Percentiles rank a stretch among this genome's conserved stretches.
phyloP scores from a whole-genome alignment of 1,140 invertebrate genomes.

The Marisa cornuarietis region DNA sequence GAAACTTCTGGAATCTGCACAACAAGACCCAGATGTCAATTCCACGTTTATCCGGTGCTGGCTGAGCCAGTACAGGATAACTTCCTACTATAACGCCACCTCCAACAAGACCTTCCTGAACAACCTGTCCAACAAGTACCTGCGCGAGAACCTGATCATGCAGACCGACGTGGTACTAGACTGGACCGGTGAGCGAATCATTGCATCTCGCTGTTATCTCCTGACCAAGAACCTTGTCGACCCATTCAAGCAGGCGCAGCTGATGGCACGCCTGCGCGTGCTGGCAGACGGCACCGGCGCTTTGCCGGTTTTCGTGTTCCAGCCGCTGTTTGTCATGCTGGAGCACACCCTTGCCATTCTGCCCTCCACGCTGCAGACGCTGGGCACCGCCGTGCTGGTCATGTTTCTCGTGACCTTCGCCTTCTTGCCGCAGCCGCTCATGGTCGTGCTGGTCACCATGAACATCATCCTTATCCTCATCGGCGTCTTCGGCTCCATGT shows the following conservation, averaged over 20 bases:
- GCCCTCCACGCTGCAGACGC: constrained; percentile 88
- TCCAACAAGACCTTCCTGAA: constrained; percentile 79
- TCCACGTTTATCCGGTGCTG: constrained; percentile 5
- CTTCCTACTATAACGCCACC: not conserved
- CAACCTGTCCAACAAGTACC: constrained; percentile 74
- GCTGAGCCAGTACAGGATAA: not conserved
- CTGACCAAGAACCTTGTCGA: constrained; percentile 24
- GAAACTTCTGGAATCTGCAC: not conserved
- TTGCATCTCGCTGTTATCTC: constrained; percentile 64
- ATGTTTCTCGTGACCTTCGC: constrained; percentile 97
- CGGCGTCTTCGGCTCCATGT: constrained; percentile 97
- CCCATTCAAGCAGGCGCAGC: constrained; percentile 27
- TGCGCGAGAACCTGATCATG: constrained; percentile 61
- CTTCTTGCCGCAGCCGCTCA: constrained; percentile 93
- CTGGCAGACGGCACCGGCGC: constrained; percentile 21
- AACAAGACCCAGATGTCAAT: not conserved
- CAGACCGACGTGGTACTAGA: constrained; percentile 87
- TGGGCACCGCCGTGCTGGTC: constrained; percentile 87
- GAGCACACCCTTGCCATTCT: constrained; percentile 89
- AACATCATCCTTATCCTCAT: constrained; percentile 94
- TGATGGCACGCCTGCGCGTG: constrained; percentile 36
- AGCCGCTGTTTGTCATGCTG: constrained; percentile 38
- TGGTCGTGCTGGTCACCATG: constrained; percentile 93
- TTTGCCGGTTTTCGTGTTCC: constrained; percentile 21
- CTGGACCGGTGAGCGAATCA: constrained; percentile 80